Percentiles rank a stretch among this genome's conserved stretches.
Conservation (phyloP, 1,140 invertebrate genomes). For the Zaprionus africanus region DNA sequence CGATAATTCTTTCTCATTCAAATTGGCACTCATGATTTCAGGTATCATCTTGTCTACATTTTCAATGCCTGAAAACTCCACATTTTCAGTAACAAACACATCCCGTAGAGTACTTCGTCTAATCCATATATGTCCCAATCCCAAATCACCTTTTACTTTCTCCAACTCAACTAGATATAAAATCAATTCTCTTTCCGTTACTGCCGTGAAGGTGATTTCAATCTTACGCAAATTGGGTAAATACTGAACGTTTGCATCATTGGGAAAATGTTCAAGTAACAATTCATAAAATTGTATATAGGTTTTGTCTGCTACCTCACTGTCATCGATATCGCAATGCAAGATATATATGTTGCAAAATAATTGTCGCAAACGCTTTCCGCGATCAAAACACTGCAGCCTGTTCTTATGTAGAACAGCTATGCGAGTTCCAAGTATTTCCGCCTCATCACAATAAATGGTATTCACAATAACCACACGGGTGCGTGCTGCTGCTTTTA, state of each 20-base stretch:
- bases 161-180: constrained; percentile 4
- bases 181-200: background rate
- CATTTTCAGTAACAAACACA: constrained; percentile 1
- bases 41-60: background rate
- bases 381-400: constrained; percentile 21
- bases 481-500: background rate
- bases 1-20: background rate
- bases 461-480: constrained; percentile 26
- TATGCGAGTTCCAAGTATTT: constrained; percentile 25
- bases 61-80: too few relatives aligned
- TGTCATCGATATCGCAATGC: background rate
- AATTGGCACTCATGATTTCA: background rate
- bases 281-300: background rate
- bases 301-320: background rate
- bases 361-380: background rate
- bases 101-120: constrained; percentile 16
- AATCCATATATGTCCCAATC: constrained; percentile 4
- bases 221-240: background rate
- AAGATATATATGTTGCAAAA: constrained; percentile 19
- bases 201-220: background rate
- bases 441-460: constrained; percentile 19
- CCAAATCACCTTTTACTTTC: background rate
- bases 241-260: background rate
- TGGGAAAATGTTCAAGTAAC: background rate
- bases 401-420: constrained; percentile 17